phyloP scores from a whole-genome alignment of 2,888 invertebrate genomes.

The Andrena flavipes region DNA sequence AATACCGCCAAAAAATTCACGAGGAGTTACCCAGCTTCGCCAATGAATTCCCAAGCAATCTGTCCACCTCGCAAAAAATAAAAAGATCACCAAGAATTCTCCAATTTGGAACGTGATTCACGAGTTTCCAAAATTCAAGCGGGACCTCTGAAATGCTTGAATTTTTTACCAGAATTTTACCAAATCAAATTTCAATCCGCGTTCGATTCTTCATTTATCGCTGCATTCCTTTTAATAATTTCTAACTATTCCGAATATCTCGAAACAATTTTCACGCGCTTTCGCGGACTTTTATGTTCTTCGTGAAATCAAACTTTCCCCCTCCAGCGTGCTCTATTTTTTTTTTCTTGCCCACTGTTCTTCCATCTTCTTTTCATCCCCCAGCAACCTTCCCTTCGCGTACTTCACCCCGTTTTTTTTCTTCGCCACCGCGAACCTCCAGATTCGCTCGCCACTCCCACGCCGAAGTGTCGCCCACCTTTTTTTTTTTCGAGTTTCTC shows the following conservation, averaged over 20 bases:
- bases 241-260: not conserved
- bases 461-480: not conserved
- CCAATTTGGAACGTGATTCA: not conserved
- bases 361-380: not conserved
- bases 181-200: too few relatives aligned
- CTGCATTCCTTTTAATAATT: not conserved
- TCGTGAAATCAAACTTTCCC: not conserved
- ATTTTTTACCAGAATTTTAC: not conserved
- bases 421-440: slow-evolving; percentile 8
- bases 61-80: not conserved
- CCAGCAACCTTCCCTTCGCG: not conserved
- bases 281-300: not conserved
- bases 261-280: not conserved
- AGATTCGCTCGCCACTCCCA: slow-evolving; percentile 11
- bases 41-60: not conserved
- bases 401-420: slow-evolving; percentile 16
- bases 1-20: not conserved
- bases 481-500: not conserved
- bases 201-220: not conserved
- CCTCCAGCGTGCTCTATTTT: not conserved
- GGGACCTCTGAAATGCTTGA: not conserved
- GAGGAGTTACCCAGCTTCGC: not conserved
- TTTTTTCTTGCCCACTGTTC: not conserved
- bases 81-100: not conserved
- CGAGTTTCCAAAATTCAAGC: not conserved